Evolutionary conservation across 2,797 vertebrate species (phyloP), one percentile per base, ranked within the genome.

Genomic region (Trachurus trachurus): DNA sequence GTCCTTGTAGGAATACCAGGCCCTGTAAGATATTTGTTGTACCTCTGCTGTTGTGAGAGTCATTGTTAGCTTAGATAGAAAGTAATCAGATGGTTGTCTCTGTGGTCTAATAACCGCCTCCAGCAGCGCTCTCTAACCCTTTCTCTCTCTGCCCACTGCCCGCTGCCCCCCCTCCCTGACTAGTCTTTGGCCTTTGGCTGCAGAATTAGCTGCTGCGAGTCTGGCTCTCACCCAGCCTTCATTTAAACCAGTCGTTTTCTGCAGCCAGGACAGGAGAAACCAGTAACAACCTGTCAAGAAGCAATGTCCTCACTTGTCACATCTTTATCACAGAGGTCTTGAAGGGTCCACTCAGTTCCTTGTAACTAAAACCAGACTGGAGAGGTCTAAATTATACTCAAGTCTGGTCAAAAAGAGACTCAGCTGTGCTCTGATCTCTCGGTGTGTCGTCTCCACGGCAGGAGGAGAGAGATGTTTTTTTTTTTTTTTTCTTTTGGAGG

Each of bases 11-110:
- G 68, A 65, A 75, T 19, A 52, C 17, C 1, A 22, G 29, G 39
- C 26, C 65, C 75, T 71, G 66, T 60, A 40, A 83, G 61, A 87
- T 83, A 68, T 90, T 89, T 89, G 76, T 84, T 83, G 80, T 71
- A 52, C 57, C 64, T 84, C 65, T 65, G 84, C 60, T 49, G 76
- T 76, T 80, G 60, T 71, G 80, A 82, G 75, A 82, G 74, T 76
- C 65, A 50, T 83, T n/a, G 74, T 87, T 78, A 80, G 85, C 74
- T 86, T 71, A 39, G 66, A 57, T 71, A 76, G 67, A 80, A 88
- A 91, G 64, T 76, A 87, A 89, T 93, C 84, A 85, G 78, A 82
- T 39, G 56, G 58, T 69, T 65, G 47, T 83, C 85, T 86, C 69
- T 63, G 71, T 5, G 26, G 67, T 76, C 68, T 58, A 81, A 78